Evolutionary conservation across 2,888 invertebrate species (phyloP).

Genomic region (Catocala nupta): DNA sequence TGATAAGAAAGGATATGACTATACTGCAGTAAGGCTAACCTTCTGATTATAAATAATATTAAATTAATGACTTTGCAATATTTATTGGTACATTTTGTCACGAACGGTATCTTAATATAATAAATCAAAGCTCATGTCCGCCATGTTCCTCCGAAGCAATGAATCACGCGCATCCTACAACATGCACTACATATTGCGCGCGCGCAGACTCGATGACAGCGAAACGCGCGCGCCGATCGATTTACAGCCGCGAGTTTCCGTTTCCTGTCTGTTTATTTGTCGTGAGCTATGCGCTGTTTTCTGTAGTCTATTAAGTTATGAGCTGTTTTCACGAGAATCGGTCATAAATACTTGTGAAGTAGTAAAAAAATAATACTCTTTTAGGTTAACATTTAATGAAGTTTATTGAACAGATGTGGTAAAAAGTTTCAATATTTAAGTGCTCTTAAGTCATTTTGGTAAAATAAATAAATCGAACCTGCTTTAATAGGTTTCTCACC

Average conservation of each 20-base stretch:
- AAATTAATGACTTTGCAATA: too few species aligned
- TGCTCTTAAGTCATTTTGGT: too few species aligned
- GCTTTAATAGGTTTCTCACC: too few species aligned
- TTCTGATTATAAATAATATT: too few species aligned
- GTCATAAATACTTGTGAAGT: conserved; percentile 12
- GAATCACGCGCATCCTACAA: conserved; percentile 54
- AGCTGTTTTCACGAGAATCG: conserved; percentile 8
- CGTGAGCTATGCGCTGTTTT: conserved; percentile 25
- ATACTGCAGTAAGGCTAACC: too few species aligned
- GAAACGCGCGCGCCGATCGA: conserved; percentile 73
- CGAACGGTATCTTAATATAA: not conserved
- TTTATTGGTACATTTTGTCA: too few species aligned
- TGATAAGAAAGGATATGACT: too few species aligned
- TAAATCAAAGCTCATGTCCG: conserved; percentile 6
- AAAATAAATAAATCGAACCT: too few species aligned
- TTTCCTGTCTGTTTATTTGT: conserved; percentile 56
- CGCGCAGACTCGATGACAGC: conserved; percentile 62
- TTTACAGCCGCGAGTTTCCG: conserved; percentile 67
- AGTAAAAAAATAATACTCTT: not conserved
- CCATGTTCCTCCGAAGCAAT: conserved; percentile 15
- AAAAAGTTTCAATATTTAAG: too few species aligned
- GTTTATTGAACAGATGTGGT: too few species aligned
- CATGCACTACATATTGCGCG: conserved; percentile 42
- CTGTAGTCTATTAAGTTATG: conserved; percentile 25
- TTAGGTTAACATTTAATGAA: too few species aligned